Conservation (phyloP, 2,888 invertebrate genomes). For the Schizotus pectinicornis region DNA sequence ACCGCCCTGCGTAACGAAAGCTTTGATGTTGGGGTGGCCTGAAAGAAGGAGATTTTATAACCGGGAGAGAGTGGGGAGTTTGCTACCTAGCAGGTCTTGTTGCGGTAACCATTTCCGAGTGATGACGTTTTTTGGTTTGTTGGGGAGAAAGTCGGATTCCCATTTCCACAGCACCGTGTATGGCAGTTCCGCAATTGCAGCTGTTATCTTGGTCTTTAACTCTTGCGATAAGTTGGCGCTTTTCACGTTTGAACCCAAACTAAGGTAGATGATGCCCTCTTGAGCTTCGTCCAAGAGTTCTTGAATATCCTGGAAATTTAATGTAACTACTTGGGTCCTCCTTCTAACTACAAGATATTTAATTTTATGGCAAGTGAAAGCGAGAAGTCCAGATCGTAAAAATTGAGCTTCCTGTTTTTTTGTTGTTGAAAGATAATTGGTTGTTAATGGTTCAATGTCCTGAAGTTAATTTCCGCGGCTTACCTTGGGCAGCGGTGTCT, state of each 20-base stretch:
- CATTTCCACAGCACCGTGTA: slow-evolving; percentile 59
- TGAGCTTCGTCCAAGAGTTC: slow-evolving; percentile 48
- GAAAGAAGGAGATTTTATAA: neutral
- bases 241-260: slow-evolving; percentile 56
- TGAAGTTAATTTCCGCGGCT: too few relatives aligned
- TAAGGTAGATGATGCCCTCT: slow-evolving; percentile 55
- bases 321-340: too few relatives aligned
- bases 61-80: too few relatives aligned
- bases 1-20: slow-evolving; percentile 47
- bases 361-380: too few relatives aligned
- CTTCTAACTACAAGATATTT: too few relatives aligned
- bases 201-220: slow-evolving; percentile 48
- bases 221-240: slow-evolving; percentile 51
- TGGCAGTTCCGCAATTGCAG: slow-evolving; percentile 53
- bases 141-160: slow-evolving; percentile 51
- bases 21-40: slow-evolving; percentile 48
- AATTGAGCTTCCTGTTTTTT: too few relatives aligned
- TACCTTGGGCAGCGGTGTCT: slow-evolving; percentile 46
- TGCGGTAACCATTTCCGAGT: slow-evolving; percentile 60
- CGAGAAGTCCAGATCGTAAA: too few relatives aligned
- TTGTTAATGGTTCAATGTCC: too few relatives aligned
- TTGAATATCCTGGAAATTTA: slow-evolving; percentile 47
- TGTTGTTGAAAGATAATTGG: too few relatives aligned
- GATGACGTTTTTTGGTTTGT: slow-evolving; percentile 53
- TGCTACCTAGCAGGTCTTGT: slow-evolving; percentile 56